phyloP scores from a whole-genome alignment of 2,797 vertebrate genomes.

The Oreortyx pictus region DNA sequence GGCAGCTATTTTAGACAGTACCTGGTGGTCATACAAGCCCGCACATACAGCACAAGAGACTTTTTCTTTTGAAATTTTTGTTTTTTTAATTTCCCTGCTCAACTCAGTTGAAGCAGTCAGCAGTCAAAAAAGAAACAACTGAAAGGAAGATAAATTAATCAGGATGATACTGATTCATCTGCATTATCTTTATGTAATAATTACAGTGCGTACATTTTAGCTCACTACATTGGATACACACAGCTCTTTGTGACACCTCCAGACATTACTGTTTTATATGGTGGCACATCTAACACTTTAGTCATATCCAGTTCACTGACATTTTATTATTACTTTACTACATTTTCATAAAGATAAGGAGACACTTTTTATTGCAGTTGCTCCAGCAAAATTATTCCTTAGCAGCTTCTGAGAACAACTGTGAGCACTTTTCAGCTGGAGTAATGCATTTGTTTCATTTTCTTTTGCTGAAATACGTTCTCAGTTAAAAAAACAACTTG shows the following conservation, averaged over 20 bases:
- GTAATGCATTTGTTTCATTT: not conserved
- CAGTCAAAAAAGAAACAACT: not conserved
- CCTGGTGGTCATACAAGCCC: not conserved
- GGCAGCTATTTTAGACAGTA: not conserved
- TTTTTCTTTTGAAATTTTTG: not conserved
- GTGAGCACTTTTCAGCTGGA: not conserved
- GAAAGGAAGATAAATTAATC: not conserved
- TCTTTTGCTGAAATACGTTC: not conserved
- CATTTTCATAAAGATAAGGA: not conserved
- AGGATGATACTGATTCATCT: slow-evolving; percentile 1
- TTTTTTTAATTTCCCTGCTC: not conserved
- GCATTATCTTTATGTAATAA: not conserved
- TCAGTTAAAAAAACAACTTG: not conserved
- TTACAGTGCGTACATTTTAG: not conserved
- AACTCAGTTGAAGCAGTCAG: not conserved
- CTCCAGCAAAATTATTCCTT: not conserved
- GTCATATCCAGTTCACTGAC: not conserved
- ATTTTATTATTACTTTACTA: not conserved
- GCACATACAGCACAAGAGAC: rapidly evolving
- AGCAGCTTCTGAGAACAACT: not conserved
- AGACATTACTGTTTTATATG: not conserved
- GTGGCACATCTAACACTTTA: not conserved
- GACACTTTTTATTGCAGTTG: not conserved
- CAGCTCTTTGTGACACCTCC: not conserved
- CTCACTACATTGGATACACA: not conserved